Conservation (phyloP, 2,888 invertebrate genomes). For the Sesamia inferens region DNA sequence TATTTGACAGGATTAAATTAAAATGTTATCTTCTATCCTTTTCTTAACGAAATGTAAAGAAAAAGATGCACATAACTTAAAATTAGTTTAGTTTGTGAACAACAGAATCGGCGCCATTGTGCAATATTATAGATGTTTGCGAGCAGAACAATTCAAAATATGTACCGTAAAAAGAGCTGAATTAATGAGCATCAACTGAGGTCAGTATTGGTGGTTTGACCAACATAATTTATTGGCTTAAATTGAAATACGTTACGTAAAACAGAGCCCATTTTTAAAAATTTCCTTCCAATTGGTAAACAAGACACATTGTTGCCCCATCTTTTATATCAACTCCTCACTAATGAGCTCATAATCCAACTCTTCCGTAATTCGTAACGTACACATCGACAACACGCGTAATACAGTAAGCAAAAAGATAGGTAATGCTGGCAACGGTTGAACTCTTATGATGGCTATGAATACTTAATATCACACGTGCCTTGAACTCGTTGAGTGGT, state of each 20-base stretch:
- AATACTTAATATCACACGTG: slow-evolving; percentile 76
- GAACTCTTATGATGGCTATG: slow-evolving; percentile 80
- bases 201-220: neutral
- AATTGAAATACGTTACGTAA: neutral
- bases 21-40: too few relatives aligned
- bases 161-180: too few relatives aligned
- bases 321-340: neutral
- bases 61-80: too few relatives aligned
- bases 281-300: neutral
- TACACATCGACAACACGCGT: slow-evolving; percentile 23
- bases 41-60: too few relatives aligned
- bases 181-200: neutral
- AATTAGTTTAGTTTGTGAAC: too few relatives aligned
- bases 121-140: too few relatives aligned
- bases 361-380: slow-evolving; percentile 20
- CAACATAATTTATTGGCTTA: neutral
- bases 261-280: neutral
- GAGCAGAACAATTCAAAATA: too few relatives aligned
- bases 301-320: neutral
- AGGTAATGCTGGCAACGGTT: slow-evolving; percentile 76
- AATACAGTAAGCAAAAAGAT: slow-evolving; percentile 57
- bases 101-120: too few relatives aligned
- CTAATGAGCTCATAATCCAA: slow-evolving; percentile 6
- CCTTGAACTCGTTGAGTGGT: slow-evolving; percentile 88
- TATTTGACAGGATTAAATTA: too few relatives aligned